Base-by-base conservation (phyloP, 2,888 invertebrate genomes). In the Eupeodes luniger region DNA sequence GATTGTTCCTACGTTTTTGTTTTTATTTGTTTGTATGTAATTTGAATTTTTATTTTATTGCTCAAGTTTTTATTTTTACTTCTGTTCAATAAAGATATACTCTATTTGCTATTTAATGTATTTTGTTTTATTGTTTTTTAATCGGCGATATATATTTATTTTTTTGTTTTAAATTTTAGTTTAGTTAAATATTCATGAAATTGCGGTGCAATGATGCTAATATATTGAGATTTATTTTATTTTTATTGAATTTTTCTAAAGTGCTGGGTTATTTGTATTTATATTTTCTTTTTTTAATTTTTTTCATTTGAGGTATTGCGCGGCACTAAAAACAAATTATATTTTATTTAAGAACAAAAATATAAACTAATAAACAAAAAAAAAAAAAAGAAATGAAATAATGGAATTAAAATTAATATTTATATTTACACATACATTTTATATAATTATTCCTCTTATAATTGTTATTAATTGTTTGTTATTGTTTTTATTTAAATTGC, bases 1-100 rank as follows among this genome's bases (percentile, higher is more conserved):
- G 85, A 89, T 85, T 85, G 88, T 89, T 89, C 88, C 88, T 89
- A 89, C 88, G 85, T 78, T 85, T 67, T 74, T 74, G 14, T 59
- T 1, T 36, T 34, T 34, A 34, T 59, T 59, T 59, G 19, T 59
- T 27, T 47, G 10, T 11, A 47, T 47, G 47, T 47, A 66, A 47
- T 5, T 51, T n/a, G 81, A 66, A 81, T 81, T 81, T 57, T 47
- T n/a, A 40, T 40, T 40, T 5, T 75, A 76, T 64, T 51, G 53
- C 72, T 59, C 61, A 76, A 84, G 81, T 76, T 69, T 75, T 69
- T 3, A 0, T 27, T 27, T 27, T 19, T 19, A 19, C 19, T 19
- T 27, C 27, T 27, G 27, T 27, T 27, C 3, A 57, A 64, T 81
- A 47, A 61, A 76, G 85, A 61, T 67, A 55, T 14, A 40, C 9